These are phyloP conservation scores for Drosophila neutralis DNA, from an alignment of 2,888 invertebrate species.

Conservation along the genomic window DNA sequence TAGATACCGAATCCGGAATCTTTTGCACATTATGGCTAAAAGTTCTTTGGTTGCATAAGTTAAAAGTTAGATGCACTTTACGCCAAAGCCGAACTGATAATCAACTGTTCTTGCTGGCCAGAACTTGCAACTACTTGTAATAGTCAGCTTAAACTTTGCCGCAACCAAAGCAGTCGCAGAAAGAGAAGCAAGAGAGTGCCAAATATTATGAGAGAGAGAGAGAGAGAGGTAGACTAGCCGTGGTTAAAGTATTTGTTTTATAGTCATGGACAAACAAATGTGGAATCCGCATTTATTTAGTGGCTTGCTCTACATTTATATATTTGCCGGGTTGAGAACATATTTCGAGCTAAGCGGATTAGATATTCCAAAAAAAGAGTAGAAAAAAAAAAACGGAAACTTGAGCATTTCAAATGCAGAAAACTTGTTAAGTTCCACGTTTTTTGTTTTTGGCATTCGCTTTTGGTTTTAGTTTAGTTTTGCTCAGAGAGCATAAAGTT, in stretches of 20 bases:
- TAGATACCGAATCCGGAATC: conserved; percentile 13
- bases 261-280: conserved; percentile 6
- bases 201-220: neutral
- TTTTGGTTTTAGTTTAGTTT: conserved; percentile 46
- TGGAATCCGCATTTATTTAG: conserved; percentile 7
- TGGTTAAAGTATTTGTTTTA: neutral
- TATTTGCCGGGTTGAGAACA: neutral
- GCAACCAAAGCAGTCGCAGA: neutral
- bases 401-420: conserved; percentile 48
- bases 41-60: conserved; percentile 47
- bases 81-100: conserved; percentile 39
- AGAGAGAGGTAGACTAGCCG: neutral
- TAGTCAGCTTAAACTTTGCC: conserved; percentile 37
- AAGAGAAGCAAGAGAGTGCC: neutral
- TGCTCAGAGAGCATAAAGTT: conserved; percentile 69
- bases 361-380: conserved; percentile 7
- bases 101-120: conserved; percentile 48
- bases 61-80: conserved; percentile 54
- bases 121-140: conserved; percentile 49
- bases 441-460: conserved; percentile 7
- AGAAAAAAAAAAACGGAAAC: conserved; percentile 17
- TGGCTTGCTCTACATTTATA: conserved; percentile 12
- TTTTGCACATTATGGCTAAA: conserved; percentile 28
- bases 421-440: conserved; percentile 47
- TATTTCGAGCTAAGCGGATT: conserved; percentile 67